Conservation (phyloP, 30 jellyfish, hydroid and myxozoan genomes). For the Catostylus mosaicus region DNA sequence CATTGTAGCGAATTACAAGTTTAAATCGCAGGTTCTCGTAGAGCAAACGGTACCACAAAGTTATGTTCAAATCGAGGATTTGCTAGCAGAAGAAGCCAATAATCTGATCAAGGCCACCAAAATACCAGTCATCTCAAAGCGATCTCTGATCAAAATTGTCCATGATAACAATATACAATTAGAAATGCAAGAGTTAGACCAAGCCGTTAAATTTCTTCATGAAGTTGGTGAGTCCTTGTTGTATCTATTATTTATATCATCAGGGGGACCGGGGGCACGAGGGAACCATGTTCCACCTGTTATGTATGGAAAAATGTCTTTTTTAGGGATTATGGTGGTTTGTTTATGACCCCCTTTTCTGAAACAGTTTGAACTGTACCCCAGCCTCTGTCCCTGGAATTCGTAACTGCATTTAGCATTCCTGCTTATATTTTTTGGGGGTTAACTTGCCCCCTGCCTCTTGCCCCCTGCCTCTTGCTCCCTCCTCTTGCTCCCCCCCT, state of each 20-base stretch:
- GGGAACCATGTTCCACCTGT: too few species aligned
- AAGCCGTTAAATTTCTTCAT: slow-evolving; percentile 84
- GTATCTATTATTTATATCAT: not conserved
- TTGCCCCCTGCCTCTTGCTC: too few species aligned
- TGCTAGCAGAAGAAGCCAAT: slow-evolving; percentile 68
- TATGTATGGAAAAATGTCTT: too few species aligned
- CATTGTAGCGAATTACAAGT: slow-evolving; percentile 56
- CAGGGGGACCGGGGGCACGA: too few species aligned
- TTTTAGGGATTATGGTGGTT: too few species aligned
- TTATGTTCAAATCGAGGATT: slow-evolving; percentile 87
- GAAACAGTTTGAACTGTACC: too few species aligned
- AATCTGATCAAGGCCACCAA: not conserved
- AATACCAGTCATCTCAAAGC: slow-evolving; percentile 76
- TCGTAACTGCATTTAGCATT: too few species aligned
- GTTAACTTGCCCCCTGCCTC: too few species aligned
- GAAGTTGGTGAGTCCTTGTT: slow-evolving; percentile 74
- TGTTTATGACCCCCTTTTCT: too few species aligned
- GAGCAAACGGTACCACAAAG: slow-evolving; percentile 87
- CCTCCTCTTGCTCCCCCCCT: too few species aligned
- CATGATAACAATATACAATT: slow-evolving; percentile 53
- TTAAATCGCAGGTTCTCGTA: slow-evolving; percentile 69
- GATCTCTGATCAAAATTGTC: slow-evolving; percentile 56
- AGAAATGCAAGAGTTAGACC: slow-evolving; percentile 72
- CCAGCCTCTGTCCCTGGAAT: too few species aligned
- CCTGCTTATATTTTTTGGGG: too few species aligned